Evolutionary conservation across 2,113 vertebrate genomes (phyloP), one percentile per base, ranked within the genome.

Genomic region (Nycticryphes semicollaris): DNA sequence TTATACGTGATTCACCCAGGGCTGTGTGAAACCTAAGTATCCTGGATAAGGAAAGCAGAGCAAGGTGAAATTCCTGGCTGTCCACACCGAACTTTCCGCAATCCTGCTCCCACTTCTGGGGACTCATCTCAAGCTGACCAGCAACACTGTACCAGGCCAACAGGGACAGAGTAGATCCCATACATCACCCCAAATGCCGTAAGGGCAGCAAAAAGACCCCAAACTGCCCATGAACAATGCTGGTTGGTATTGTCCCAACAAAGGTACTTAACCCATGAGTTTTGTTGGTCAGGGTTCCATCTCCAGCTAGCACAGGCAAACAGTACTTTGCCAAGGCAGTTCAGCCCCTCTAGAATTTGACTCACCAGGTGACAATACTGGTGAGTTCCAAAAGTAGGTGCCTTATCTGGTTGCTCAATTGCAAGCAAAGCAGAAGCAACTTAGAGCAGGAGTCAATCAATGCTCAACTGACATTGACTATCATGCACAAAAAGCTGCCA

Each of bases 1-100:
- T 72, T 84, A 76, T 45, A 66, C 51, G 51, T 95, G 94, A 93
- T 84, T 94, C 92, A 91, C 37, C 12, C 33, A 51, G 51, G 41
- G 53, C 48, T 43, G 15, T 5, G 22, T 68, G 81, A 82, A 87
- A 94, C 39, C 57, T 84, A 35, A 19, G 50, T 47, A 83, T 18
- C 66, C 37, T 35, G 48, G 57, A 87, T 54, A 57, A 92, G 72
- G 69, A 79, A 57, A 45, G 77, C 47, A 92, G 47, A 96, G 90
- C 10, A 39, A 56, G 60, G 54, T 83, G 75, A 25, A 84, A 82
- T 56, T 76, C 56, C 80, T 69, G 66, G 89, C 48, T 31, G 50
- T 77, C 77, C 45, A 90, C 12, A 35, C 28, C 0, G 1, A 68
- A 56, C 37, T 79, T 66, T 56, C 78, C 66, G 67, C 50, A 75